Evolutionary conservation across 2,113 vertebrate genomes (phyloP).

Genomic region (Lipotes vexillifer): DNA sequence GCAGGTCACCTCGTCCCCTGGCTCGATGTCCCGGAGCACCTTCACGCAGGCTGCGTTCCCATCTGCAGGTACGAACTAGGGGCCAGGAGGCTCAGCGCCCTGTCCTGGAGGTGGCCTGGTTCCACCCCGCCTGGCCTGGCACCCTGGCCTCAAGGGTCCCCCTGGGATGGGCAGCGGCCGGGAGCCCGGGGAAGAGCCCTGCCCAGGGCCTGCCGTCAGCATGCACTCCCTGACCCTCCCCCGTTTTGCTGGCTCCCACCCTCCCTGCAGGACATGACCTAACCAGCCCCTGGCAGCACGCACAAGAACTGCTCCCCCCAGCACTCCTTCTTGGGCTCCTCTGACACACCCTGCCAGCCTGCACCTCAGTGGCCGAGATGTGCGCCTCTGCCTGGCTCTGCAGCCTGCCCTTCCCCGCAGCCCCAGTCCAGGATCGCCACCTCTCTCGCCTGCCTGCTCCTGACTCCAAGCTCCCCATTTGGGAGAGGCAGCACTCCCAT

Average conservation of each 20-base stretch:
- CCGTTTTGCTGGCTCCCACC: no score
- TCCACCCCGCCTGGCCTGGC: background rate
- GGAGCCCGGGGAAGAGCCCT: background rate
- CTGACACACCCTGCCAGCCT: background rate
- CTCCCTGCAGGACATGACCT: background rate
- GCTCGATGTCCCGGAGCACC: slow-evolving; percentile 90
- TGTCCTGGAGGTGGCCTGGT: fast-evolving
- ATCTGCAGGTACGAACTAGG: slow-evolving; percentile 78
- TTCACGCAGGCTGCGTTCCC: slow-evolving; percentile 91
- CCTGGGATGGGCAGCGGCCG: background rate
- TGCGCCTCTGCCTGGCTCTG: background rate
- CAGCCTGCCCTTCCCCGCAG: background rate
- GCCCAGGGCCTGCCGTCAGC: background rate
- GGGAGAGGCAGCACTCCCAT: fast-evolving
- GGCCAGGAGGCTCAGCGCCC: background rate
- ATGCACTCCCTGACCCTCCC: fast-evolving
- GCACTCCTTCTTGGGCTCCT: background rate
- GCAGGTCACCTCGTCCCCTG: slow-evolving; percentile 94
- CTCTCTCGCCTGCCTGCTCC: background rate
- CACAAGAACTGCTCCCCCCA: background rate
- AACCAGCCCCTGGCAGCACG: fast-evolving
- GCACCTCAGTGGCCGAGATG: background rate
- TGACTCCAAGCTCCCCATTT: background rate
- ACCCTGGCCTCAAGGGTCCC: background rate
- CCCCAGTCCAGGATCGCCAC: no score